phyloP scores from a whole-genome alignment of 2,113 vertebrate genomes.

The Thunnus maccoyii region DNA sequence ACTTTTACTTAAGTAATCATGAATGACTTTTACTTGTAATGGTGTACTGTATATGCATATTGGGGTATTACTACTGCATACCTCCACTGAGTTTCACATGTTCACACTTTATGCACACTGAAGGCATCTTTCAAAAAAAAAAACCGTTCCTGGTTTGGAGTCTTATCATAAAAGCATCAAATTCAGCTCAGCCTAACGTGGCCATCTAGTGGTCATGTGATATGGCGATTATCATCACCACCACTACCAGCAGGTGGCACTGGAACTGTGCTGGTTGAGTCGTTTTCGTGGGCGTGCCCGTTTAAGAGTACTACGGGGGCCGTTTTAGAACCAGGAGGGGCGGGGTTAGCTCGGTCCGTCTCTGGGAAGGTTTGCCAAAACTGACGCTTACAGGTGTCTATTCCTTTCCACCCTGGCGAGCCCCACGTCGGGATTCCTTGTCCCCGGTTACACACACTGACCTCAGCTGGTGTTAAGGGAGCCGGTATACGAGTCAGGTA shows the following conservation, averaged over 20 bases:
- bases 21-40: no score
- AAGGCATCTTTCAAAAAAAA: no score
- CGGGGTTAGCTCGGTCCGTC: constrained; percentile 51
- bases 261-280: not conserved
- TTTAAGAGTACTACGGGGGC: not conserved
- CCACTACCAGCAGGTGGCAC: constrained; percentile 59
- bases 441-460: constrained; percentile 7
- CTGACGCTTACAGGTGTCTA: constrained; percentile 71
- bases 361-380: constrained; percentile 33
- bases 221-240: not conserved
- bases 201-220: constrained; percentile 69
- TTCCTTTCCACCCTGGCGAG: constrained; percentile 52
- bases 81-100: no score
- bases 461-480: not conserved
- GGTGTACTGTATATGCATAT: no score
- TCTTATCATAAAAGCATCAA: not conserved
- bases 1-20: no score
- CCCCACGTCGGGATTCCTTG: constrained; percentile 14
- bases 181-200: constrained; percentile 16
- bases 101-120: no score
- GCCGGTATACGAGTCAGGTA: constrained; percentile 60
- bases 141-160: not conserved
- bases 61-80: no score
- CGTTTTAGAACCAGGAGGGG: constrained; percentile 34
- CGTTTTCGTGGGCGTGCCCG: constrained; percentile 47